These are phyloP conservation scores for Orussus abietinus DNA, from an alignment of 1,140 invertebrate species.

Conservation along the genomic window DNA sequence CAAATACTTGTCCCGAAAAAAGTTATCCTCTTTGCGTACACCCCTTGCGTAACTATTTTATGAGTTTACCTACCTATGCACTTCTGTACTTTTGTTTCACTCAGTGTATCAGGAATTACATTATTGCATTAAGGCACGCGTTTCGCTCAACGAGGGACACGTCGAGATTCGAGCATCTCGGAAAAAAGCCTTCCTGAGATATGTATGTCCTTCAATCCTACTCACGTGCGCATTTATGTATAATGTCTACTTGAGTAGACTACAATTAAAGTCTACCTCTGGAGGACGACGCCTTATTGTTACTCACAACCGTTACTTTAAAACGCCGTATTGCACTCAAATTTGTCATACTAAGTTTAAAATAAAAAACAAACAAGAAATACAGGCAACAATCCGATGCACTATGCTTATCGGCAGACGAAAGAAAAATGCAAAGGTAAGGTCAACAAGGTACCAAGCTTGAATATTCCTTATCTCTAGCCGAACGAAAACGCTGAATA, in stretches of 20 bases:
- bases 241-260: neutral
- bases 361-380: neutral
- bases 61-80: too few relatives aligned
- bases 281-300: constrained; percentile 1
- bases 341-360: neutral
- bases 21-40: too few relatives aligned
- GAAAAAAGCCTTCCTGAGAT: too few relatives aligned
- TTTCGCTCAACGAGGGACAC: too few relatives aligned
- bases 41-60: too few relatives aligned
- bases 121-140: constrained; percentile 1
- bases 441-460: too few relatives aligned
- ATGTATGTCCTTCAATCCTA: neutral
- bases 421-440: too few relatives aligned
- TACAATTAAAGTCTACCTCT: neutral
- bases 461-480: too few relatives aligned
- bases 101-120: neutral
- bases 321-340: neutral
- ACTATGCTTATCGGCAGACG: neutral
- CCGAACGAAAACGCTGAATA: neutral
- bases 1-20: too few relatives aligned
- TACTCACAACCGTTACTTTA: neutral
- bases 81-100: too few relatives aligned
- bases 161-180: too few relatives aligned
- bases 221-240: neutral
- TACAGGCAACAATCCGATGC: neutral